phyloP scores from a whole-genome alignment of 2,113 vertebrate genomes.

The Eonycteris spelaea region DNA sequence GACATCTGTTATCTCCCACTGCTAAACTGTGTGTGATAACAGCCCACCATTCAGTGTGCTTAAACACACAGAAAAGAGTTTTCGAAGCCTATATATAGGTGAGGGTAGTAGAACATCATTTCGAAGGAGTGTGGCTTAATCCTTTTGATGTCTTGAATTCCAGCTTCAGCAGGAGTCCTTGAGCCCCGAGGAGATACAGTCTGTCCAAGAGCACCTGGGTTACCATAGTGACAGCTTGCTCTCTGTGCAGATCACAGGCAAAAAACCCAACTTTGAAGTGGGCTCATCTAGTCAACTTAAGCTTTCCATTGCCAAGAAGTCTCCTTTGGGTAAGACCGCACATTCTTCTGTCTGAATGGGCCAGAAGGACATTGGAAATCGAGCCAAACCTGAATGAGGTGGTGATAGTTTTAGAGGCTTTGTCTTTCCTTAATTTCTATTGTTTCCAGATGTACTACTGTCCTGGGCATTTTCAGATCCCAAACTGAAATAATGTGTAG shows the following conservation, averaged over 20 bases:
- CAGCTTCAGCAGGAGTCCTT: constrained; percentile 83
- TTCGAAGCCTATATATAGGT: fast-evolving
- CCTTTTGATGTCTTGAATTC: constrained; percentile 24
- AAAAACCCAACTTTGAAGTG: constrained; percentile 94
- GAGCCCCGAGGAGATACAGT: constrained; percentile 78
- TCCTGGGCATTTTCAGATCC: neutral
- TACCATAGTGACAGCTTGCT: constrained; percentile 82
- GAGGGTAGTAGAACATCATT: neutral
- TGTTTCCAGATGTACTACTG: neutral
- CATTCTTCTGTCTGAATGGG: neutral
- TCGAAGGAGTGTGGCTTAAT: neutral
- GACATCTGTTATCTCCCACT: neutral
- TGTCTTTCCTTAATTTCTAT: neutral
- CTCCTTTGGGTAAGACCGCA: constrained; percentile 71
- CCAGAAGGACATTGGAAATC: neutral
- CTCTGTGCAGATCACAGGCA: constrained; percentile 85
- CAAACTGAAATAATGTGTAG: neutral
- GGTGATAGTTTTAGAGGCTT: neutral
- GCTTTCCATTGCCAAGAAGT: constrained; percentile 86
- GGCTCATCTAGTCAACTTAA: constrained; percentile 93
- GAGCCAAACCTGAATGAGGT: neutral
- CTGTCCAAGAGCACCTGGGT: constrained; percentile 75
- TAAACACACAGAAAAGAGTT: neutral
- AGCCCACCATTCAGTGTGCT: neutral
- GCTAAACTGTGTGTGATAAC: too few species aligned